Evolutionary conservation across 1,140 invertebrate genomes (phyloP).

Genomic region (Aphaenogaster ashmeadi): DNA sequence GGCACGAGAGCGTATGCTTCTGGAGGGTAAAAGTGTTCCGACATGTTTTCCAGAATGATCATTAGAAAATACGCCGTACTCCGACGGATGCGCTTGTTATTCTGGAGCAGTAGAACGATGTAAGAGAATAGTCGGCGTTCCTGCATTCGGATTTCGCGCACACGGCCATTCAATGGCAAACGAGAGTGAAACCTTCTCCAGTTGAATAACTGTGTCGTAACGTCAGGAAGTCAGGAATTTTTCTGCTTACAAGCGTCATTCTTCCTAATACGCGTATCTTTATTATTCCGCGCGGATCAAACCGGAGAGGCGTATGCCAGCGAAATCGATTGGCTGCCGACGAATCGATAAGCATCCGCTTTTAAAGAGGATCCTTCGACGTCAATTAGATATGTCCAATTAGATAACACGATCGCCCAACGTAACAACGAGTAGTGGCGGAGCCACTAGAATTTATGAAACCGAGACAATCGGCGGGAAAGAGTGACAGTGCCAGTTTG

Average conservation of each 20-base stretch:
- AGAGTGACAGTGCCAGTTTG: neutral
- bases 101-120: slow-evolving; percentile 56
- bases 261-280: slow-evolving; percentile 30
- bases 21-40: slow-evolving; percentile 34
- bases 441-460: neutral
- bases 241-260: neutral
- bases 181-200: slow-evolving; percentile 71
- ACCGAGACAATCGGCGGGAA: neutral
- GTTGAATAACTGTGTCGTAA: slow-evolving; percentile 75
- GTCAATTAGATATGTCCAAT: neutral
- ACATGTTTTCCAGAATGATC: slow-evolving; percentile 40
- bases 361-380: neutral
- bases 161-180: slow-evolving; percentile 46
- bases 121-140: slow-evolving; percentile 40
- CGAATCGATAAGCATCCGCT: neutral
- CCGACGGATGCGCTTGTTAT: slow-evolving; percentile 65
- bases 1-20: neutral
- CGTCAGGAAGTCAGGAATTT: slow-evolving; percentile 54
- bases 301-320: neutral
- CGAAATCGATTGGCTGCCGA: slow-evolving; percentile 16
- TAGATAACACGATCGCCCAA: neutral
- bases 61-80: neutral
- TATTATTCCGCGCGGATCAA: slow-evolving; percentile 47
- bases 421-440: neutral
- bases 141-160: slow-evolving; percentile 67